Percentiles rank a stretch among this genome's conserved stretches.
Conservation (phyloP, 1,140 invertebrate genomes). For the Meloidogyne chitwoodi region DNA sequence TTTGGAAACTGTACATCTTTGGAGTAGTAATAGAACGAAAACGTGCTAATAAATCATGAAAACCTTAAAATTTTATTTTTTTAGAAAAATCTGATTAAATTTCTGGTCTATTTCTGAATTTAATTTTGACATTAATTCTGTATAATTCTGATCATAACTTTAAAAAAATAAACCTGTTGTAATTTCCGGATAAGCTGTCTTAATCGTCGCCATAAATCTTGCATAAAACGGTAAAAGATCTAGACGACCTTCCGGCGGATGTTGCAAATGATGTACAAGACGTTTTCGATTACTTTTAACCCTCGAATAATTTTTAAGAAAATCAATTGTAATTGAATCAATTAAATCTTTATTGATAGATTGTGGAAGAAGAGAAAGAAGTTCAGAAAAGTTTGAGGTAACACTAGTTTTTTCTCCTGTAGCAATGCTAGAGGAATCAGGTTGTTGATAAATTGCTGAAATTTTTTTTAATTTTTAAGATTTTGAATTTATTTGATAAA, state of each 20-base stretch:
- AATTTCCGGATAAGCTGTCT: constrained; percentile 77
- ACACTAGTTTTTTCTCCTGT: background rate
- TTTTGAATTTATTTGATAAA: too few species aligned
- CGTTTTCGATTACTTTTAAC: constrained; percentile 84
- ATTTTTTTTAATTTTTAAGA: too few species aligned
- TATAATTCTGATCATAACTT: too few species aligned
- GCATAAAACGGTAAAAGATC: constrained; percentile 89
- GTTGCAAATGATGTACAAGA: constrained; percentile 69
- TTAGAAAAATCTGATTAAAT: too few species aligned
- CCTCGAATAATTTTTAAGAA: constrained; percentile 82
- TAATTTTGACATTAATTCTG: too few species aligned
- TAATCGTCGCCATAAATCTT: constrained; percentile 79
- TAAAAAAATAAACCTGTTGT: constrained; percentile 69
- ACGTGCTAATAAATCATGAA: constrained; percentile 70
- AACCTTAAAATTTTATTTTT: constrained; percentile 62
- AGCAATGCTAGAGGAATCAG: background rate
- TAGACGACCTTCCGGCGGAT: constrained; percentile 67
- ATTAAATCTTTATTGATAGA: constrained; percentile 94
- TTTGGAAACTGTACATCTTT: constrained; percentile 14
- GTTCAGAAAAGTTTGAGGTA: constrained; percentile 60
- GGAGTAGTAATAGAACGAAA: constrained; percentile 61
- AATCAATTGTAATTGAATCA: constrained; percentile 90
- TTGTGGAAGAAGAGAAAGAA: constrained; percentile 79
- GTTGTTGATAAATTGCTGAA: constrained; percentile 2
- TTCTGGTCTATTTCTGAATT: too few species aligned